Percentiles rank a stretch among this genome's conserved stretches.
Evolutionary conservation across 1,140 invertebrate species (phyloP).

Genomic region (Hetaerina americana): DNA sequence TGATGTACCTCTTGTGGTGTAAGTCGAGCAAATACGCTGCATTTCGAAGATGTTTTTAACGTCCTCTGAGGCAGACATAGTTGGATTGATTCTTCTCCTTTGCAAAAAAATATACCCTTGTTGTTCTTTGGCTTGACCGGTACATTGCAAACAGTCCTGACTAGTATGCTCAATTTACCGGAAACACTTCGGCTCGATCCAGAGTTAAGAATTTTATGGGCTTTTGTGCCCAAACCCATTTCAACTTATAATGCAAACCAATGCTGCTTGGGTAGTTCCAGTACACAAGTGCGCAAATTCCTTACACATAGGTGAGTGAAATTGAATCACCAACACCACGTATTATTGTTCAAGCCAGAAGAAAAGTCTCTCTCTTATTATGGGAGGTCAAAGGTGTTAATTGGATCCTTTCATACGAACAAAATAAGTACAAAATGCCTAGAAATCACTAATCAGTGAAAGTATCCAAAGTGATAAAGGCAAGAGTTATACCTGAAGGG

Average conservation of each 20-base stretch:
- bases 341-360: no score
- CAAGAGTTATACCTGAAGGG: no score
- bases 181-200: background rate
- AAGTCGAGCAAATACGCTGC: slow-evolving; percentile 1
- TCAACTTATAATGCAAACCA: background rate
- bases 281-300: no score
- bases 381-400: no score
- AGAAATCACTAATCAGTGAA: no score
- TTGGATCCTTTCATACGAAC: no score
- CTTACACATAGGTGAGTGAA: no score
- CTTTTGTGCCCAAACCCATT: background rate
- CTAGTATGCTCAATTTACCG: background rate
- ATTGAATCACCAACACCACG: no score
- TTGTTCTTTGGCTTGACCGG: background rate
- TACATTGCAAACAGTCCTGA: background rate
- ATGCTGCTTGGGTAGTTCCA: no score
- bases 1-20: slow-evolving; percentile 1
- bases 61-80: background rate
- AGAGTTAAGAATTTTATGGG: background rate
- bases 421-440: no score
- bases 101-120: background rate
- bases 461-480: no score
- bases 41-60: background rate
- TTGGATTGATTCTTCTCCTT: background rate
- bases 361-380: no score